These are phyloP conservation scores for Sceliomorpha sp. DNA, from an alignment of 2,888 invertebrate species.

Conservation along the genomic window DNA sequence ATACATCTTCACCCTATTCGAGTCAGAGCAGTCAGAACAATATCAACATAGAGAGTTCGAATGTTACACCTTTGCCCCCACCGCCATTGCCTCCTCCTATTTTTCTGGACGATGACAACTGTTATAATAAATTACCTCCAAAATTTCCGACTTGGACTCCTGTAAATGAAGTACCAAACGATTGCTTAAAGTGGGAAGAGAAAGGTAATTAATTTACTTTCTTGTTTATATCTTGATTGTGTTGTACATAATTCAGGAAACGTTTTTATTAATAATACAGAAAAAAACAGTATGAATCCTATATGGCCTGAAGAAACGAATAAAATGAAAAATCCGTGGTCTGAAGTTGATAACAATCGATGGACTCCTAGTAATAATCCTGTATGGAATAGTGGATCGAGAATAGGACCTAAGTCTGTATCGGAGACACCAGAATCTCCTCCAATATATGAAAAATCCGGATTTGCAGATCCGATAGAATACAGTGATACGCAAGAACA, in stretches of 20 bases:
- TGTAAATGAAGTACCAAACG: slow-evolving; percentile 69
- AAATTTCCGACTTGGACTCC: slow-evolving; percentile 81
- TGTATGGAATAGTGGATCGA: slow-evolving; percentile 65
- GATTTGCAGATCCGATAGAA: slow-evolving; percentile 83
- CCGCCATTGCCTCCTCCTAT: slow-evolving; percentile 78
- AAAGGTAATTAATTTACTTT: too few relatives aligned
- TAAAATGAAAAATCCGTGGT: slow-evolving; percentile 68
- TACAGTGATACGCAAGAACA: slow-evolving; percentile 83
- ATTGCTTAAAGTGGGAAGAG: slow-evolving; percentile 73
- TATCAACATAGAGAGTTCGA: slow-evolving; percentile 61
- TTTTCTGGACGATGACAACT: slow-evolving; percentile 77
- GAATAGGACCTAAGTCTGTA: slow-evolving; percentile 66
- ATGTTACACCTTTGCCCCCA: slow-evolving; percentile 74
- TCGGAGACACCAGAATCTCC: slow-evolving; percentile 86
- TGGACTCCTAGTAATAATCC: slow-evolving; percentile 72
- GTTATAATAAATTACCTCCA: slow-evolving; percentile 79
- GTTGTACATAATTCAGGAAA: neutral
- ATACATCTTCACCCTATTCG: slow-evolving; percentile 76
- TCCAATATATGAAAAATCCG: slow-evolving; percentile 84
- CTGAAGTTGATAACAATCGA: slow-evolving; percentile 72
- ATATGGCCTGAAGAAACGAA: slow-evolving; percentile 71
- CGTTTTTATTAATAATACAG: slow-evolving; percentile 44
- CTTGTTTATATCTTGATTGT: too few relatives aligned
- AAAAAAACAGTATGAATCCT: slow-evolving; percentile 72
- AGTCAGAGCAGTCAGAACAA: slow-evolving; percentile 76